phyloP scores from a whole-genome alignment of 1,140 invertebrate genomes.

The Cylas formicarius region DNA sequence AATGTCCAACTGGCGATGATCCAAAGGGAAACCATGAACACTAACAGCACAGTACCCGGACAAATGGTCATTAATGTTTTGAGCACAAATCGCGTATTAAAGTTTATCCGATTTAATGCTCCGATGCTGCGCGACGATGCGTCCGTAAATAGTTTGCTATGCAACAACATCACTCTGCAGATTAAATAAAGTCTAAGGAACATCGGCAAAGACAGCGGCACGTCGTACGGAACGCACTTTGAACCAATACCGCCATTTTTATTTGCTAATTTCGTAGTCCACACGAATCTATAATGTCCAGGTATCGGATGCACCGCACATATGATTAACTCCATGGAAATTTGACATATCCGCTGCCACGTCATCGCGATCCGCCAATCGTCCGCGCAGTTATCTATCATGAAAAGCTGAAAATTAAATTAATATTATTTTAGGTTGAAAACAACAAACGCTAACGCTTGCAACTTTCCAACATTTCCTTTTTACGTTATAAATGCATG shows the following conservation, averaged over 20 bases:
- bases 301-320: conserved; percentile 97
- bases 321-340: conserved; percentile 85
- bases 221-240: conserved; percentile 86
- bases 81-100: conserved; percentile 98
- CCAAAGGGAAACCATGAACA: conserved; percentile 99
- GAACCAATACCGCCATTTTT: conserved; percentile 77
- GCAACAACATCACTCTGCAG: conserved; percentile 97
- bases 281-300: conserved; percentile 90
- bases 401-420: conserved; percentile 86
- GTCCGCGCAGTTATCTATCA: conserved; percentile 99
- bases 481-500: too few relatives aligned
- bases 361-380: conserved; percentile 99
- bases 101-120: conserved; percentile 98
- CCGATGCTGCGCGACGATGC: conserved; percentile 90
- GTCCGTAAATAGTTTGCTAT: conserved; percentile 98
- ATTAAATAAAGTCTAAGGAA: conserved; percentile 98
- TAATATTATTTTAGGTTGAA: too few relatives aligned
- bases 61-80: conserved; percentile 99
- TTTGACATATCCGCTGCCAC: conserved; percentile 89
- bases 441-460: too few relatives aligned
- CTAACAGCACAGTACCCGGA: conserved; percentile 94
- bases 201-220: conserved; percentile 96
- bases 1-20: conserved; percentile 99
- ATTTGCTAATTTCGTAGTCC: conserved; percentile 93
- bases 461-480: too few relatives aligned